Base-by-base conservation (phyloP, 2,113 vertebrate species). In the Atherinomorus stipes region DNA sequence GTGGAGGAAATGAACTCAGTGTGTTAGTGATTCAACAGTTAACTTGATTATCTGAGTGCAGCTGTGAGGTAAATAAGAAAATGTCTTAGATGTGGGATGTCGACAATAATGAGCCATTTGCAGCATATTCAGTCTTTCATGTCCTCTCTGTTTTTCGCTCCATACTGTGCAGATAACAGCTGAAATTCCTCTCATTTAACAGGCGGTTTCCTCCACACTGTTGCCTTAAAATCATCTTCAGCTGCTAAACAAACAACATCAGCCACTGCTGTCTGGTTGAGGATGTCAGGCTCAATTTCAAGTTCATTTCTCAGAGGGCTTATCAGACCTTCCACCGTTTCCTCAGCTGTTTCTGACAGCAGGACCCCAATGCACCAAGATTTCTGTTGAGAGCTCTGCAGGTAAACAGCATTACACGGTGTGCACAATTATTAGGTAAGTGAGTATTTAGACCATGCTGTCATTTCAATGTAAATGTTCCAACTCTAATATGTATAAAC, bases 151-250 rank as follows among this genome's bases (percentile, higher is more conserved):
- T 28, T 11, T 65, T 56, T 73, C 18, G 59, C 58, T 22, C 76
- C 71, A 26, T 13, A 47, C 37, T 15, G 62, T 52, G 69, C 34
- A 21, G 57, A 64, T 61, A 71, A 15, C 71, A 69, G 71, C 23
- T 26, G 4, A 54, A 38, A 66, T 75, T 80, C 57, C 69, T 71
- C 74, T 74, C 74, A 54, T 78, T 78, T 78, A 37, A 40, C 0
- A 44, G n/a, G 49, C 58, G 38, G 68, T 78, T 72, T 84, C 64
- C 63, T 57, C 53, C 68, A 47, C 23, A 23, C 71, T 53, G 74
- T 44, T 44, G 49, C 40, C n/a, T 50, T 76, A 63, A 84, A 67
- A 47, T 52, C 63, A 64, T 80, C 86, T 70, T 81, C 80, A 76
- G 61, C 65, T 45, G 68, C 57, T 51, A 22, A 84, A 80, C 72